Evolutionary conservation across 1,140 invertebrate genomes (phyloP).

Genomic region (Zaprionus africanus): DNA sequence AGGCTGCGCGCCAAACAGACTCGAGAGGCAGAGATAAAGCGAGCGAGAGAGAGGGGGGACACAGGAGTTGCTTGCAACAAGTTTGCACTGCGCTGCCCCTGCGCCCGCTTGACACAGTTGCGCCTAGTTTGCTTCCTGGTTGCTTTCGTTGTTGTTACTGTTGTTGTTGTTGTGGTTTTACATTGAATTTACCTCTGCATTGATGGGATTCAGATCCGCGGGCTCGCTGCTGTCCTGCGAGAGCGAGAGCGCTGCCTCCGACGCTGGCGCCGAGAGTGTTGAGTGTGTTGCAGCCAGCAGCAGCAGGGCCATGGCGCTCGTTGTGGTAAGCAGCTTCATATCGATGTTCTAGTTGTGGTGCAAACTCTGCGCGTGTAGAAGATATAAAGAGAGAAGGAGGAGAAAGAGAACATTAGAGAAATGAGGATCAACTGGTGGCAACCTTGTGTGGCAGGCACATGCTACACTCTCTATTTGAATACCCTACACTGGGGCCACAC

Average conservation of each 20-base stretch:
- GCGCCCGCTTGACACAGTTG: not conserved
- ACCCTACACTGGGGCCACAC: conserved; percentile 2
- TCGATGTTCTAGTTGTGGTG: conserved; percentile 1
- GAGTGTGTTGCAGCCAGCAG: conserved; percentile 50
- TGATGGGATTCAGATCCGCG: conserved; percentile 80
- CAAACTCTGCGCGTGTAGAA: not conserved
- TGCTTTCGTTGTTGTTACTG: conserved; percentile 1
- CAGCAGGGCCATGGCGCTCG: conserved; percentile 50
- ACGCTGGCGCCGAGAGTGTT: conserved; percentile 50
- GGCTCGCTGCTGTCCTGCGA: conserved; percentile 57
- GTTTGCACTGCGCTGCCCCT: not conserved
- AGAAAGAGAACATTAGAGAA: not conserved
- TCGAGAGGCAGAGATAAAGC: not conserved
- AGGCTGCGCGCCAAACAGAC: not conserved
- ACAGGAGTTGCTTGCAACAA: not conserved
- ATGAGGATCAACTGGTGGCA: not conserved
- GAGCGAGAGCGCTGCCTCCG: conserved; percentile 30
- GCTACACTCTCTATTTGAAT: not conserved
- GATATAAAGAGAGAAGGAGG: not conserved
- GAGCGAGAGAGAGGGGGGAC: not conserved
- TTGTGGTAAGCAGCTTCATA: conserved; percentile 57
- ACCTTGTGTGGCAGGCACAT: not conserved
- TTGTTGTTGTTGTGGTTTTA: not conserved
- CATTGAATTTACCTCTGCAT: conserved; percentile 72
- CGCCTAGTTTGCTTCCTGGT: conserved; percentile 15